Evolutionary conservation across 2,113 vertebrate genomes (phyloP).

Genomic region (Polypterus bichir): DNA sequence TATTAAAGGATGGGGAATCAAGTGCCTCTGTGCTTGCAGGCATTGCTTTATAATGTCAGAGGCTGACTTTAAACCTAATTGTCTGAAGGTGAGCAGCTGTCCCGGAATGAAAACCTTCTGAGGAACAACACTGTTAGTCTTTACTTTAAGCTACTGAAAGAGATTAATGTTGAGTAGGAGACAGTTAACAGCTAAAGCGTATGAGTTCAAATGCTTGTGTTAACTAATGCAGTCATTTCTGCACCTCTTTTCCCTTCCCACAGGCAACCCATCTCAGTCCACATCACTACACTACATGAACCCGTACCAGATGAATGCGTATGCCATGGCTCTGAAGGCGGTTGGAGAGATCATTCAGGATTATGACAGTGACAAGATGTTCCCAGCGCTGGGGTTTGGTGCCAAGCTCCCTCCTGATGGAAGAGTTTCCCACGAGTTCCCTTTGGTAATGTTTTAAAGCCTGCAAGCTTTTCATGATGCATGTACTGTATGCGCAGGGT

Average conservation of each 20-base stretch:
- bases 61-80: no score
- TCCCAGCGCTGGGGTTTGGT: slow-evolving; percentile 79
- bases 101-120: no score
- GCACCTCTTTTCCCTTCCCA: not conserved
- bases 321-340: slow-evolving; percentile 77
- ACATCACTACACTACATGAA: slow-evolving; percentile 91
- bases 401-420: slow-evolving; percentile 85
- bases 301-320: slow-evolving; percentile 88
- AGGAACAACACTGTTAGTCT: no score
- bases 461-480: no score
- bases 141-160: no score
- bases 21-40: no score
- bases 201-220: not conserved
- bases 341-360: slow-evolving; percentile 91
- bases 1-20: no score
- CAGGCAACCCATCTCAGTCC: slow-evolving; percentile 82
- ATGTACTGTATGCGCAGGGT: no score
- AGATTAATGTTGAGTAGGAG: no score
- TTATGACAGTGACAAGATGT: slow-evolving; percentile 92
- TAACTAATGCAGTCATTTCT: not conserved
- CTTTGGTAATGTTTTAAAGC: slow-evolving; percentile 51
- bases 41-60: no score
- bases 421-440: slow-evolving; percentile 80
- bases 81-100: no score
- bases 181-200: no score